Base-by-base conservation (phyloP, 2,888 invertebrate genomes). In the Ennomos quercinarius region DNA sequence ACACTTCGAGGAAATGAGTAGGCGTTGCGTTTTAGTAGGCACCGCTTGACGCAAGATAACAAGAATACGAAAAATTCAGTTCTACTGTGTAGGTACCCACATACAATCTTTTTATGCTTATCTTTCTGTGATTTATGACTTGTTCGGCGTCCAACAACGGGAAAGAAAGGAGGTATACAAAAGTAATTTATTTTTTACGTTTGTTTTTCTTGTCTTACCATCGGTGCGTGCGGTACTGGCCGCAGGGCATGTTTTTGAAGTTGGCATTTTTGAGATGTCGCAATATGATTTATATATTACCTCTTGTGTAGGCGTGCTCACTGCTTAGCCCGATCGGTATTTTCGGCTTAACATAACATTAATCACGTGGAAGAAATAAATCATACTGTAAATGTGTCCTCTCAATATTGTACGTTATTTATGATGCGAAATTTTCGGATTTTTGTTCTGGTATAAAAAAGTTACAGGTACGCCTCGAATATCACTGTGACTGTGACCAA, bases 61-160 rank as follows among this genome's bases (percentile, higher is more conserved):
- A 77, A 84, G 64, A 89, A 89, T 90, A 91, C 90, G 89, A 89
- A 91, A 89, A 91, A 86, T 90, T 88, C 82, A 89, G 84, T 86
- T 91, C 89, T 89, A 90, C 91, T 85, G 89, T 86, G 87, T 90
- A 89, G 86, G 87, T 81, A 86, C 65, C 86, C 86, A 91, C 89
- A 90, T 90, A 91, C 91, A 90, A 90, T 90, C 91, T 91, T 89
- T 91, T 90, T 91, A 91, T 91, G 92, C 91, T 92, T 92, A 92
- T 92, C 92, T 92, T 88, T 89, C 83, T 87, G 89, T 91, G 91
- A 92, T 92, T 92, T 92, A 92, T 88, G 87, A 83, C 79, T 86
- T 83, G 87, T 90, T 90, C 91, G 88, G 88, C 86, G 89, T 88
- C 89, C 91, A 87, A 86, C 90, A 88, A 90, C 91, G 90, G 89